Conservation (phyloP, 1,140 invertebrate genomes). For the Pogonus chalceus region DNA sequence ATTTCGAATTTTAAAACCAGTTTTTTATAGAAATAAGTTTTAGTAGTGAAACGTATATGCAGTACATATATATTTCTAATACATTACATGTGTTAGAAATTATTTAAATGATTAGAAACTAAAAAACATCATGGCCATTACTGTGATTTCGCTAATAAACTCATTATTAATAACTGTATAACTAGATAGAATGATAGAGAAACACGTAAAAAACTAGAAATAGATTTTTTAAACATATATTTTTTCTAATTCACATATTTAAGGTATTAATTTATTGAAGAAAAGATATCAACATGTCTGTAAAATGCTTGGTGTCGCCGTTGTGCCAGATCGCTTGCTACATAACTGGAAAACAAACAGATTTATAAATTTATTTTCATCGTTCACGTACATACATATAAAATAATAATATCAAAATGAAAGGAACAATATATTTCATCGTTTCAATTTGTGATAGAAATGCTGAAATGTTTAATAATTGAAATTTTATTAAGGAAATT, state of each 20-base stretch:
- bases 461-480: neutral
- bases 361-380: neutral
- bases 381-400: neutral
- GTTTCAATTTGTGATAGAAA: neutral
- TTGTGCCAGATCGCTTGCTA: neutral
- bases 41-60: neutral
- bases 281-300: too few species aligned
- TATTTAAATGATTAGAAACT: neutral
- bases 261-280: neutral
- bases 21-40: neutral
- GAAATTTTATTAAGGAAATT: neutral
- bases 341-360: neutral
- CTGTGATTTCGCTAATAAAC: neutral
- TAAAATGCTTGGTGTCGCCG: neutral
- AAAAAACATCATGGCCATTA: neutral
- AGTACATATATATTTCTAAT: neutral
- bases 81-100: neutral
- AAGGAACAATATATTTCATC: neutral
- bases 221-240: neutral
- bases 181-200: neutral
- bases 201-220: neutral
- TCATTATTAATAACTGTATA: neutral
- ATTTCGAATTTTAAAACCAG: neutral
- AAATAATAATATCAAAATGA: neutral
- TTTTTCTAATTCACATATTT: neutral